Evolutionary conservation across 1,140 invertebrate species (phyloP).

Genomic region (Oedothorax gibbosus): DNA sequence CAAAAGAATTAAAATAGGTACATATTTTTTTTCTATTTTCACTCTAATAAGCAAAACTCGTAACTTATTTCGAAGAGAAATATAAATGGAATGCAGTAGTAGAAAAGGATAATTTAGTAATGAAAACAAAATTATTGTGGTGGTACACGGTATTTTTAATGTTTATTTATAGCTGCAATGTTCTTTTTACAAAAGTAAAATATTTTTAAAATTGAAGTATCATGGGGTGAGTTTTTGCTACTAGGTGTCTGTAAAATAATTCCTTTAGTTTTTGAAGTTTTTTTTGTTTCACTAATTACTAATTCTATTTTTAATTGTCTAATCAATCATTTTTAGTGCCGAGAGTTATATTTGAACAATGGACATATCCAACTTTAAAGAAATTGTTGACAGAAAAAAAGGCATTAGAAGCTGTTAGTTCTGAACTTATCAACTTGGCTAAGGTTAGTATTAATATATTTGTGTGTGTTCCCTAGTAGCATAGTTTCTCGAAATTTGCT

Average conservation of each 20-base stretch:
- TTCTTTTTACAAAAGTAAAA: too few relatives aligned
- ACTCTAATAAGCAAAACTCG: neutral
- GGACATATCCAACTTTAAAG: slow-evolving; percentile 70
- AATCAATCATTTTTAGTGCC: slow-evolving; percentile 72
- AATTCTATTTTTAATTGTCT: slow-evolving; percentile 1
- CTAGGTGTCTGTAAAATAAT: neutral
- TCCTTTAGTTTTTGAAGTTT: neutral
- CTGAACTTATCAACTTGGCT: slow-evolving; percentile 61
- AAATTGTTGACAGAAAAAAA: slow-evolving; percentile 50
- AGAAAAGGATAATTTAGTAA: neutral
- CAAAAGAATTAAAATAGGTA: slow-evolving; percentile 67
- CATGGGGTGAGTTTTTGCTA: too few relatives aligned
- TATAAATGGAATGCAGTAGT: too few relatives aligned
- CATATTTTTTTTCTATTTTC: slow-evolving; percentile 18
- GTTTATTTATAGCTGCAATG: too few relatives aligned
- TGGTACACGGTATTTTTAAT: too few relatives aligned
- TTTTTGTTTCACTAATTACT: slow-evolving; percentile 43
- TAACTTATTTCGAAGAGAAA: too few relatives aligned
- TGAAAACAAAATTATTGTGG: too few relatives aligned
- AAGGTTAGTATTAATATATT: slow-evolving; percentile 49
- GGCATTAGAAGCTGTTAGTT: slow-evolving; percentile 35
- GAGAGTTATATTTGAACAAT: slow-evolving; percentile 86
- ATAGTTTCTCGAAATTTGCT: too few relatives aligned
- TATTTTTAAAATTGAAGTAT: too few relatives aligned
- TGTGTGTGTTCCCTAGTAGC: too few relatives aligned